Conservation (phyloP, 2,797 vertebrate species). For the Pseudochaenichthys georgianus region DNA sequence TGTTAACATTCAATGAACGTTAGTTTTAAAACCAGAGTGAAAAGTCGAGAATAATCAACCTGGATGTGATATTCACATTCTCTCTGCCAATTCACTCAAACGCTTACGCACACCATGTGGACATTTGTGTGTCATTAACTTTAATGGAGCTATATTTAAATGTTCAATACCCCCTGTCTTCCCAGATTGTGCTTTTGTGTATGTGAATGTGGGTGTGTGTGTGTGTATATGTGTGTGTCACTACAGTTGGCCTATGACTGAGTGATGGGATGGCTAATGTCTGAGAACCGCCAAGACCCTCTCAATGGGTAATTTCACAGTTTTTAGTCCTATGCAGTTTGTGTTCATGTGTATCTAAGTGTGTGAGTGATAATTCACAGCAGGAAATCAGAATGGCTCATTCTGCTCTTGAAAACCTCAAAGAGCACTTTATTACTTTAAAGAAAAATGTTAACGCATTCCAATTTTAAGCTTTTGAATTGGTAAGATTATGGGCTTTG, state of each 20-base stretch:
- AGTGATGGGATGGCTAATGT: slow-evolving; percentile 68
- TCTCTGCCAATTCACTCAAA: slow-evolving; percentile 3
- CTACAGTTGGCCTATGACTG: slow-evolving; percentile 56
- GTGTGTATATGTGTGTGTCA: slow-evolving; percentile 22
- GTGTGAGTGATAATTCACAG: slow-evolving; percentile 57
- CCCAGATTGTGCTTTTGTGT: slow-evolving; percentile 3
- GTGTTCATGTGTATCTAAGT: slow-evolving; percentile 13
- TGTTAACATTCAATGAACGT: slow-evolving; percentile 36
- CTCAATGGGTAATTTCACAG: slow-evolving; percentile 74
- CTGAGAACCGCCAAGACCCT: slow-evolving; percentile 62
- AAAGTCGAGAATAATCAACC: slow-evolving; percentile 46
- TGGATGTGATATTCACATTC: slow-evolving; percentile 40
- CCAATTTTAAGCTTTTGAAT: slow-evolving; percentile 68
- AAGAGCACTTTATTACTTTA: slow-evolving; percentile 61
- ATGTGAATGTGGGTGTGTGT: slow-evolving; percentile 7
- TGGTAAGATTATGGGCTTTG: slow-evolving; percentile 66
- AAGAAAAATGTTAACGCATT: slow-evolving; percentile 66
- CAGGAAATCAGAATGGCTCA: slow-evolving; percentile 61
- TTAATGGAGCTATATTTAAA: slow-evolving; percentile 68
- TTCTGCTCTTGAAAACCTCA: slow-evolving; percentile 64
- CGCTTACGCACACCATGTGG: slow-evolving; percentile 44
- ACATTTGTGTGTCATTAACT: slow-evolving; percentile 69
- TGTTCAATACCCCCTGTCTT: slow-evolving; percentile 53
- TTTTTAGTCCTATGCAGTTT: slow-evolving; percentile 57
- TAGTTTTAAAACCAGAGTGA: slow-evolving; percentile 40